Percentiles rank a stretch among this genome's conserved stretches.
Evolutionary conservation across 1,140 invertebrate species (phyloP).

Genomic region (Drosophila kohkoa): DNA sequence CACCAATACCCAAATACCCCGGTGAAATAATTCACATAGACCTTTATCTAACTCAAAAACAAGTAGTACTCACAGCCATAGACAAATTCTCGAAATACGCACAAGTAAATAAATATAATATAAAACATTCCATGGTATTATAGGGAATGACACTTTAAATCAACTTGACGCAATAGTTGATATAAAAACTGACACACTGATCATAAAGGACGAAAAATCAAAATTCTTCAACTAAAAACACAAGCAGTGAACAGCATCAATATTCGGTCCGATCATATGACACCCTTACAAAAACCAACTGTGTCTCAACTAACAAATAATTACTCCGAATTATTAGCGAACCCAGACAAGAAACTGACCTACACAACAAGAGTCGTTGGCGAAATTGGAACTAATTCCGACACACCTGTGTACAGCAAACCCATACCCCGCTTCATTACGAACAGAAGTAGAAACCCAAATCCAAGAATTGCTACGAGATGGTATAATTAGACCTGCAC

Average conservation of each 20-base stretch:
- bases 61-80: slow-evolving; percentile 30
- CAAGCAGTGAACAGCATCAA: no score
- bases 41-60: slow-evolving; percentile 7
- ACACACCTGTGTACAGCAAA: neutral
- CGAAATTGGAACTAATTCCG: slow-evolving; percentile 8
- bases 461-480: slow-evolving; percentile 1
- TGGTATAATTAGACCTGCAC: slow-evolving; percentile 3
- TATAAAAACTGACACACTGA: no score
- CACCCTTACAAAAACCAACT: neutral
- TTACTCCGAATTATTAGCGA: slow-evolving; percentile 1
- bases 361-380: slow-evolving; percentile 3
- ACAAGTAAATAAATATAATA: no score
- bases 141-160: no score
- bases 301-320: neutral
- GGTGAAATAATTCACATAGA: slow-evolving; percentile 27
- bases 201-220: no score
- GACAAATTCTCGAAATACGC: slow-evolving; percentile 49
- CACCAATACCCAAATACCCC: slow-evolving; percentile 32
- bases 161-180: no score
- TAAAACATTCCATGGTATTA: no score
- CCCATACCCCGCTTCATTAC: slow-evolving; percentile 6
- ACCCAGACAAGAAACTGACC: neutral
- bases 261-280: no score
- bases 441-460: slow-evolving; percentile 1
- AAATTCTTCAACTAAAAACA: no score